A percentile compares a stretch with the other conserved stretches of the same genome.
Evolutionary conservation across 2,888 invertebrate genomes (phyloP).

Genomic region (Eupeodes latifasciatus): DNA sequence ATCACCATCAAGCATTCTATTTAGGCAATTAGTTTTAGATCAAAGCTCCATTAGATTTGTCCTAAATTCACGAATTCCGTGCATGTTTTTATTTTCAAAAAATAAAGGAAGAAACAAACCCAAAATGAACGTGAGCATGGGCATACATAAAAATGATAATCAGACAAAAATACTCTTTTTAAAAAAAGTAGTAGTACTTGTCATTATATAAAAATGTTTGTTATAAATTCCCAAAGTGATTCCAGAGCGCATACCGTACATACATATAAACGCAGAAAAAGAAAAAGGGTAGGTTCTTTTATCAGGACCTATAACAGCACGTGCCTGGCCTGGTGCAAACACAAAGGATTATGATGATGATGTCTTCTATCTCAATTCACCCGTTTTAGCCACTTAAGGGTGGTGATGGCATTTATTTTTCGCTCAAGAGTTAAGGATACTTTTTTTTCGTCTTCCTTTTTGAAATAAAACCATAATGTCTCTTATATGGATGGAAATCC

Average conservation of each 20-base stretch:
- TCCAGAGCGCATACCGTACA: not conserved
- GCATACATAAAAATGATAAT: not conserved
- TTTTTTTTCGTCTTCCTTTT: not conserved
- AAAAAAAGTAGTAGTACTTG: not conserved
- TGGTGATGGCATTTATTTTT: not conserved
- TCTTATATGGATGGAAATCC: not conserved
- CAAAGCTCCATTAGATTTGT: slow-evolving; percentile 2
- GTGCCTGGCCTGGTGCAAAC: not conserved
- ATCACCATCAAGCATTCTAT: not conserved
- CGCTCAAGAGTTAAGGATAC: not conserved
- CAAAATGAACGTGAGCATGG: not conserved
- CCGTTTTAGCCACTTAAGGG: slow-evolving; percentile 41
- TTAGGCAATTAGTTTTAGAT: slow-evolving; percentile 7
- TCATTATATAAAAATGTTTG: slow-evolving; percentile 9
- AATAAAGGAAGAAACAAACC: not conserved
- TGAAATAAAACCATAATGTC: not conserved
- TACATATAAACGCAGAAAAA: too few relatives aligned
- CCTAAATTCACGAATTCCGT: not conserved
- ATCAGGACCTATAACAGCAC: slow-evolving; percentile 13
- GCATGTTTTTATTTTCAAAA: slow-evolving; percentile 17
- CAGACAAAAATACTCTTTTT: slow-evolving; percentile 9
- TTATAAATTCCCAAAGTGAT: slow-evolving; percentile 19
- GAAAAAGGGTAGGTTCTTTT: slow-evolving; percentile 31
- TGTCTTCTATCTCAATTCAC: slow-evolving; percentile 39
- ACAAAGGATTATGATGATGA: slow-evolving; percentile 27